A percentile compares a stretch with the other conserved stretches of the same genome.
Evolutionary conservation across 2,888 invertebrate species (phyloP).

Genomic region (Lepidocyrtoides sp.): DNA sequence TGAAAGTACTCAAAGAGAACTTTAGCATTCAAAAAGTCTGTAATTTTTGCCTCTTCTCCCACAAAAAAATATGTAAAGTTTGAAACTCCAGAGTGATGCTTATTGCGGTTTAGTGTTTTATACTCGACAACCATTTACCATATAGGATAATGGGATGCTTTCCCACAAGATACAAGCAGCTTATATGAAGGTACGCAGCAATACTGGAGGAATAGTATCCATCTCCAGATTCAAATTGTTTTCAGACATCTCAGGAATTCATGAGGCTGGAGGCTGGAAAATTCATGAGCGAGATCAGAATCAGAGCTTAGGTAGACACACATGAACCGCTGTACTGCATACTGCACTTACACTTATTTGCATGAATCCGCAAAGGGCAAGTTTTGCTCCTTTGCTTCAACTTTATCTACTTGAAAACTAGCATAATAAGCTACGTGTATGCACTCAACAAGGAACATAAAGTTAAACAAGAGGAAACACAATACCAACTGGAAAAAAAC

Average conservation of each 20-base stretch:
- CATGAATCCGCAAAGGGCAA: not conserved
- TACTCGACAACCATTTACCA: not conserved
- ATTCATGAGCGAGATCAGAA: slow-evolving; percentile 30
- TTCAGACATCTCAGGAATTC: slow-evolving; percentile 57
- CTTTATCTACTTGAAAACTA: not conserved
- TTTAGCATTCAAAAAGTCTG: not conserved
- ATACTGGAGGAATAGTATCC: not conserved
- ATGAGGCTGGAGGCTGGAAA: slow-evolving; percentile 31
- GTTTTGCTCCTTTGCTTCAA: not conserved
- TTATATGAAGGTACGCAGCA: not conserved
- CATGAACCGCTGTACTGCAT: not conserved
- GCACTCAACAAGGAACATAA: not conserved
- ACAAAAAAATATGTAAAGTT: slow-evolving; percentile 21
- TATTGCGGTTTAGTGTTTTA: slow-evolving; percentile 29
- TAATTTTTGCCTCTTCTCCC: not conserved
- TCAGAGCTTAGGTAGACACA: not conserved
- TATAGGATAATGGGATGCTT: slow-evolving; percentile 7
- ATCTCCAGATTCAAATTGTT: slow-evolving; percentile 40
- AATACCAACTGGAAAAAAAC: not conserved
- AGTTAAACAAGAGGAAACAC: slow-evolving; percentile 16
- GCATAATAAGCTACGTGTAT: too few relatives aligned
- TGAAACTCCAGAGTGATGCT: not conserved
- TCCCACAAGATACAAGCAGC: too few relatives aligned
- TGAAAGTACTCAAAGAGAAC: not conserved
- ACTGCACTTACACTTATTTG: slow-evolving; percentile 17